A percentile compares a stretch with the other conserved stretches of the same genome.
phyloP scores from a whole-genome alignment of 2,797 vertebrate genomes.

The Oreortyx pictus region DNA sequence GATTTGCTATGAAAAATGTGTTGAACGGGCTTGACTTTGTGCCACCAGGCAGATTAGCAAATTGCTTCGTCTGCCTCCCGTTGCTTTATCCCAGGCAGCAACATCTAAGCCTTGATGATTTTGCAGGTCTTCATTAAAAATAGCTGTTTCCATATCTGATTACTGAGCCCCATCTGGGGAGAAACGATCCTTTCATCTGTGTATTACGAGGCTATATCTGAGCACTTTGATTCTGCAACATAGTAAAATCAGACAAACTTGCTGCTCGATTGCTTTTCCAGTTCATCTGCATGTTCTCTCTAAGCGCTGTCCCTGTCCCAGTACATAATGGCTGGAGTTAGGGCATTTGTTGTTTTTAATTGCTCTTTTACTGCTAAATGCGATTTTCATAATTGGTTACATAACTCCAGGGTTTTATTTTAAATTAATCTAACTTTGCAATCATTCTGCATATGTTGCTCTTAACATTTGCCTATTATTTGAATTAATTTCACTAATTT shows the following conservation, averaged over 20 bases:
- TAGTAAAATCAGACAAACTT: slow-evolving; percentile 36
- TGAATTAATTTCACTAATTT: slow-evolving; percentile 59
- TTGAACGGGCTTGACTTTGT: slow-evolving; percentile 47
- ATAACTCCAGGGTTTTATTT: slow-evolving; percentile 60
- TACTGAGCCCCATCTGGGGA: slow-evolving; percentile 57
- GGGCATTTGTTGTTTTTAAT: slow-evolving; percentile 11
- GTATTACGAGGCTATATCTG: slow-evolving; percentile 35
- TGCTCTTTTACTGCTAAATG: slow-evolving; percentile 45
- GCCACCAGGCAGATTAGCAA: slow-evolving; percentile 52
- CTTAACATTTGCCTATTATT: slow-evolving; percentile 58
- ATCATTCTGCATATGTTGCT: slow-evolving; percentile 30
- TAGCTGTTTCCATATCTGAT: slow-evolving; percentile 67
- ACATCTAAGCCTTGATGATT: slow-evolving; percentile 46
- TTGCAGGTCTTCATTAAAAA: slow-evolving; percentile 64
- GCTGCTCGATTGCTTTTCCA: slow-evolving; percentile 37
- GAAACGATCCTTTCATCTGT: slow-evolving; percentile 56
- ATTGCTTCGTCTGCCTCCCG: slow-evolving; percentile 35
- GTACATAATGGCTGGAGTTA: background rate
- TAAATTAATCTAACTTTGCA: slow-evolving; percentile 53
- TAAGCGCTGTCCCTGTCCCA: background rate
- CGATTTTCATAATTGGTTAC: slow-evolving; percentile 63
- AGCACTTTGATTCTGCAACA: slow-evolving; percentile 11
- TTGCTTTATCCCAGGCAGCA: slow-evolving; percentile 57
- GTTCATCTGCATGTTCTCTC: background rate
- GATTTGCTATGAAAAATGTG: slow-evolving; percentile 70